These are phyloP conservation scores for Phataginus tetradactyla DNA, from an alignment of 2,797 vertebrate genomes.

Conservation along the genomic window DNA sequence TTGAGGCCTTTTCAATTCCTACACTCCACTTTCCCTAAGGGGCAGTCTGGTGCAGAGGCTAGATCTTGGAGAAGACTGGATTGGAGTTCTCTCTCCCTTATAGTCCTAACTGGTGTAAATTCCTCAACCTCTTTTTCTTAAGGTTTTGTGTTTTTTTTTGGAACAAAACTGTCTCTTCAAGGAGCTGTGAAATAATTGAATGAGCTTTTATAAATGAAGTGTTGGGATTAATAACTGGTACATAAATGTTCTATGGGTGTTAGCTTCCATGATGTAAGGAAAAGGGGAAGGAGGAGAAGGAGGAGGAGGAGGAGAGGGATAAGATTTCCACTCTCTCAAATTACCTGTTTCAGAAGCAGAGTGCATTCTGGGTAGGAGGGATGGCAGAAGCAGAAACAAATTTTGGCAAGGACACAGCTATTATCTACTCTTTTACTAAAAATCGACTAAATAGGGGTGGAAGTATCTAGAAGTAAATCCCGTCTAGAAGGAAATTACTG, in stretches of 20 bases:
- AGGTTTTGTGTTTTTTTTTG: background rate
- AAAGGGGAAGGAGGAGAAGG: background rate
- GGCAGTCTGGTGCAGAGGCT: too few relatives aligned
- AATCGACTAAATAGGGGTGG: background rate
- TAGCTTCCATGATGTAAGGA: background rate
- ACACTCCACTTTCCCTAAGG: background rate
- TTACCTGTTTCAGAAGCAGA: background rate
- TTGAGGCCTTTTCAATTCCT: background rate
- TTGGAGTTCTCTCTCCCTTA: background rate
- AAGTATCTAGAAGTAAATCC: background rate
- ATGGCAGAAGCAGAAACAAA: background rate
- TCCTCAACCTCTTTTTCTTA: background rate
- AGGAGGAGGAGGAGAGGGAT: background rate
- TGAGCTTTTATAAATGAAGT: conserved; percentile 7
- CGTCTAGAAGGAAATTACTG: background rate
- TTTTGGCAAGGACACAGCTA: background rate
- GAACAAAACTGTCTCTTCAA: conserved; percentile 15
- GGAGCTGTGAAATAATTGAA: background rate
- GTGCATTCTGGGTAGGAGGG: background rate
- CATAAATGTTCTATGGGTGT: background rate
- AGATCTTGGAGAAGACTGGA: background rate
- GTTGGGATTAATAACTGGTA: background rate
- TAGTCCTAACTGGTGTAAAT: background rate
- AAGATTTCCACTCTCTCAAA: background rate
- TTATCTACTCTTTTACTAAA: background rate